Evolutionary conservation across 2,113 vertebrate genomes (phyloP), one percentile per base, ranked within the genome.

Genomic region (Malurus alboscapulatus): DNA sequence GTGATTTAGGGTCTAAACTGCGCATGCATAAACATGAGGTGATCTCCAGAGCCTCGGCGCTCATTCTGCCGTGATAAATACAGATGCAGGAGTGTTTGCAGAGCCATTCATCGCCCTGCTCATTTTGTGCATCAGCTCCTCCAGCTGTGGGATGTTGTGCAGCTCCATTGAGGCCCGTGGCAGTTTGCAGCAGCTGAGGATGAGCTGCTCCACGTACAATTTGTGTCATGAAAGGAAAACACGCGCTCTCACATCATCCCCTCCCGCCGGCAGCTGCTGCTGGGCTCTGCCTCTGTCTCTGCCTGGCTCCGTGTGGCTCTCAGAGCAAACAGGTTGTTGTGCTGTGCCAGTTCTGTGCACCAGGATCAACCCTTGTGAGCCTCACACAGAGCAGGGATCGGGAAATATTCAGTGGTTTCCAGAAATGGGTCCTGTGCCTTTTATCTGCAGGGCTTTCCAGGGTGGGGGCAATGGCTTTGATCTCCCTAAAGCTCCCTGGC

Each of bases 1-100:
- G 84, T 53, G 58, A 66, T 90, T 88, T 66, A 45, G 66, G 54
- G 54, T 54, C 17, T 44, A 32, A 80, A 57, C 34, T 19, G 42
- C 54, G 26, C 67, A 72, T 84, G 81, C 87, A 85, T 91, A 77
- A 92, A 65, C 71, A 76, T 74, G 87, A 92, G 80, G 86, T 59
- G 93, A 42, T 80, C 45, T 91, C 94, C 68, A 3, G 66, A 85
- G 76, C 19, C 71, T 7, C 0, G 54, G 53, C 20, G 63, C 82
- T 85, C 47, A 10, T 69, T 78, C 62, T 24, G 29, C 47, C 90
- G 24, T 12, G 81, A 34, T 85, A 65, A 90, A 76, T 69, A 32
- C 58, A 62, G 88, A 68, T 69, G 67, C 42, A 13, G 2, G 8
- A 42, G 66, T 40, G 54, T 77, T 71, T 74, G 82, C 80, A 27